Base-by-base conservation (phyloP, 2,797 vertebrate species). In the Pampus argenteus region DNA sequence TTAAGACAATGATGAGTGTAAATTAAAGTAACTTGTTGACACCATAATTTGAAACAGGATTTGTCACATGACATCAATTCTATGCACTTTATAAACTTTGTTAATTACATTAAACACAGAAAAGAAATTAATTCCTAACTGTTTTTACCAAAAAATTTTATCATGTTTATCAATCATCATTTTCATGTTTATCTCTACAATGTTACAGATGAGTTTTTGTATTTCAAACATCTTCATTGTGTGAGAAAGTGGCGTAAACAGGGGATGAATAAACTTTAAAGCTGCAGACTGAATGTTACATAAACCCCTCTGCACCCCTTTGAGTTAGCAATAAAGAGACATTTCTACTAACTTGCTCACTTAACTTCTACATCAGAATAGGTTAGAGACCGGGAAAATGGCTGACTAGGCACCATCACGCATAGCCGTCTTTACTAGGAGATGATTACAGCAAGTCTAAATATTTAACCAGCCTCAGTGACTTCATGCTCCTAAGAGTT, bases 261-360 rank as follows among this genome's bases (percentile, higher is more conserved):
- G 25, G 20, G 20, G 62, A 56, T 29, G 66, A 29, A 50, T 38
- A 15, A 54, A 14, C 22, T 47, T 44, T 65, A 59, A 59, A 78
- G 71, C 80, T 81, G 74, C 47, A 62, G 51, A 48, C 22, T 49
- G 23, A 60, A 75, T 38, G 26, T 83, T 84, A 61, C 63, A 76
- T 81, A 75, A 87, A 85, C 23, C 18, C 6, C 11, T 58, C 29
- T 73, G 60, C 59, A 51, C 31, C 47, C 64, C 65, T 71, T 55
- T 0, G 13, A 66, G 63, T n/a, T 26, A 29, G 7, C 3, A 1
- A 48, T 28, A 64, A 62, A 52, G 59, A 63, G 5, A 59, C 20
- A 42, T 69, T 66, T 76, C 51, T 20, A 65, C 15, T 25, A 18
- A 75, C 15, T 66, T 28, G 9, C 14, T 45, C 18, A 54, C 26